Evolutionary conservation across 2,113 vertebrate genomes (phyloP).

Genomic region (Oncorhynchus masou): DNA sequence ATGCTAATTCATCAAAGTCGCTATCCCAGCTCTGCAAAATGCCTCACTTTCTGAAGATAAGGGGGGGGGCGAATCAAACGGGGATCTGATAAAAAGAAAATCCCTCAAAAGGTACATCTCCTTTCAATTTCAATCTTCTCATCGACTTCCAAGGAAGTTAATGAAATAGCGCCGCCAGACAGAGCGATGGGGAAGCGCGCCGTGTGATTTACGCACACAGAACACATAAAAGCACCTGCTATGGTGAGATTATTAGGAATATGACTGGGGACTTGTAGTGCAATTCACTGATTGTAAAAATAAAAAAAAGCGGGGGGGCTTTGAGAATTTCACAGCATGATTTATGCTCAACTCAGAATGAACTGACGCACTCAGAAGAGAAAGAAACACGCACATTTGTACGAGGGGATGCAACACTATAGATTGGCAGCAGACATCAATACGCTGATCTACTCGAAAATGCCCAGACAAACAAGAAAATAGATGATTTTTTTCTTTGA

Average conservation of each 20-base stretch:
- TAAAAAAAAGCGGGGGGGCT: slow-evolving; percentile 31
- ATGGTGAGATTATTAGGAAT: slow-evolving; percentile 73
- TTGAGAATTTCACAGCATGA: slow-evolving; percentile 61
- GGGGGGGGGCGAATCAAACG: neutral
- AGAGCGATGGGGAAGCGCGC: slow-evolving; percentile 30
- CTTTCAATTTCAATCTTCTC: slow-evolving; percentile 42
- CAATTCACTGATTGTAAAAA: slow-evolving; percentile 52
- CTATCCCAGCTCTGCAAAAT: neutral
- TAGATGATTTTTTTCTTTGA: neutral
- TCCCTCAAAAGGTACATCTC: slow-evolving; percentile 18
- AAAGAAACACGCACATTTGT: neutral
- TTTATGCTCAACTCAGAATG: slow-evolving; percentile 60
- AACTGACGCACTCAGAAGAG: neutral
- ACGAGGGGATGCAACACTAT: neutral
- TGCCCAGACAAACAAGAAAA: neutral
- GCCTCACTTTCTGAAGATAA: neutral
- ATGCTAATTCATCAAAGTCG: neutral
- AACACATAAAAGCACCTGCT: slow-evolving; percentile 73
- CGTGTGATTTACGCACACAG: slow-evolving; percentile 64
- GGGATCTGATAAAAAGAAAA: slow-evolving; percentile 8
- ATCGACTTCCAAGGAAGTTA: slow-evolving; percentile 48
- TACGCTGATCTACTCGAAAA: neutral
- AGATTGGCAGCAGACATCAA: neutral
- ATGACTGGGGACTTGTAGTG: slow-evolving; percentile 57
- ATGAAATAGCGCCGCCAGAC: slow-evolving; percentile 62